Conservation (phyloP, 2,113 vertebrate species). For the Bufo gargarizans region DNA sequence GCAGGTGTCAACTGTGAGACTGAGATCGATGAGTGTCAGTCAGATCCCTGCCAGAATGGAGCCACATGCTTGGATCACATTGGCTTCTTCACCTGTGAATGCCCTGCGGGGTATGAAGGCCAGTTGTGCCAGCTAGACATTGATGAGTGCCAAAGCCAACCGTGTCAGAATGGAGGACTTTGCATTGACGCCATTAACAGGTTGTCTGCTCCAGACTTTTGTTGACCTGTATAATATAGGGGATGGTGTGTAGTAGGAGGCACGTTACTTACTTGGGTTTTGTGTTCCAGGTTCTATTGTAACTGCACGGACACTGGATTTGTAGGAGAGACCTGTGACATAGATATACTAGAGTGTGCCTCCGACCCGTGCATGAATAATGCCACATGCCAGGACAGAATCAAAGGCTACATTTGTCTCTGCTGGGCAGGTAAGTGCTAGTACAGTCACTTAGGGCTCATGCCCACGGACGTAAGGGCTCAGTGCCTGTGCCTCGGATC, state of each 20-base stretch:
- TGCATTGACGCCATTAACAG: slow-evolving; percentile 85
- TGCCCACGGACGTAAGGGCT: no score
- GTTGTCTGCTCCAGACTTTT: slow-evolving; percentile 65
- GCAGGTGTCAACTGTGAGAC: slow-evolving; percentile 88
- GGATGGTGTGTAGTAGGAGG: not conserved
- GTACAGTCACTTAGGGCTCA: no score
- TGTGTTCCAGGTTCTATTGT: slow-evolving; percentile 78
- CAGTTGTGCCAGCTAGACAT: slow-evolving; percentile 82
- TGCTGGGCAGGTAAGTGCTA: slow-evolving; percentile 87
- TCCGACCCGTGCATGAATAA: slow-evolving; percentile 87
- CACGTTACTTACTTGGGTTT: not conserved
- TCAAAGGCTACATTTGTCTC: slow-evolving; percentile 80
- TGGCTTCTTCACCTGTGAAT: slow-evolving; percentile 84
- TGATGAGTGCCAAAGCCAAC: slow-evolving; percentile 85
- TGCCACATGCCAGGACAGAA: slow-evolving; percentile 81
- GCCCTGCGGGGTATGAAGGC: slow-evolving; percentile 80
- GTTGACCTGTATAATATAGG: not conserved
- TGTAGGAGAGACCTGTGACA: slow-evolving; percentile 79
- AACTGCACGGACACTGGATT: slow-evolving; percentile 87
- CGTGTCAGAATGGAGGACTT: slow-evolving; percentile 78
- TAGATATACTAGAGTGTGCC: slow-evolving; percentile 87
- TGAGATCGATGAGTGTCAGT: slow-evolving; percentile 90
- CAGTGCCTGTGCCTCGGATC: no score
- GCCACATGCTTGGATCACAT: slow-evolving; percentile 83
- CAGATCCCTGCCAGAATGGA: slow-evolving; percentile 84